Conservation (phyloP, 2,888 invertebrate genomes). For the Agrochola macilenta region DNA sequence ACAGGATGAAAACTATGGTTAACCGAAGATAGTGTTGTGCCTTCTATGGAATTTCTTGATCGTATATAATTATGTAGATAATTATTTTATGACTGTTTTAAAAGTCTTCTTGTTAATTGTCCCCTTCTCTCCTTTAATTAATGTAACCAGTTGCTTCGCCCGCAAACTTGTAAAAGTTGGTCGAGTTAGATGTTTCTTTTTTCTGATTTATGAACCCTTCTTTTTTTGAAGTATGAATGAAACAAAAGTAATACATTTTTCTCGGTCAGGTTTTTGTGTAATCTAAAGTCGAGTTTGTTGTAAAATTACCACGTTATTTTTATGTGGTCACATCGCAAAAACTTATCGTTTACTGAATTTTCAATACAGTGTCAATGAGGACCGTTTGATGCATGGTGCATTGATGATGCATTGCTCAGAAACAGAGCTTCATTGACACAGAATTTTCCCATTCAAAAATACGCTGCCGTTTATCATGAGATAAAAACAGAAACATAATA, state of each 20-base stretch:
- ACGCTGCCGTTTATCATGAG: conserved; percentile 25
- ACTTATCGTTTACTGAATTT: not conserved
- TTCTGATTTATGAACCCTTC: conserved; percentile 30
- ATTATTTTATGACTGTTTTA: conserved; percentile 5
- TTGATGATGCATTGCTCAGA: not conserved
- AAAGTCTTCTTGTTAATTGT: conserved; percentile 19
- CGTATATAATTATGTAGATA: not conserved
- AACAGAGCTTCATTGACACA: not conserved
- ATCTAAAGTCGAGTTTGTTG: not conserved
- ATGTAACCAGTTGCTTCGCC: conserved; percentile 52
- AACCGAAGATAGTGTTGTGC: not conserved
- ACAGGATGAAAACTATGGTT: not conserved
- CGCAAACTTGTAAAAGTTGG: conserved; percentile 35
- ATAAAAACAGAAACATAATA: conserved; percentile 44
- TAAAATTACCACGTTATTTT: not conserved
- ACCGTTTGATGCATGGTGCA: conserved; percentile 1
- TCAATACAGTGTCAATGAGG: not conserved
- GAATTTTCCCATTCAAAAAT: conserved; percentile 10
- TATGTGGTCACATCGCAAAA: not conserved
- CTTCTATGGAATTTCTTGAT: conserved; percentile 3
- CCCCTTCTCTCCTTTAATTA: conserved; percentile 24
- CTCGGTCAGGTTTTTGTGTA: not conserved
- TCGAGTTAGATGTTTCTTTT: conserved; percentile 29
- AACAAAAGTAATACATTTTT: conserved; percentile 6
- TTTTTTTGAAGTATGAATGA: not conserved